Conservation (phyloP, 2,113 vertebrate species). For the Ondatra zibethicus region DNA sequence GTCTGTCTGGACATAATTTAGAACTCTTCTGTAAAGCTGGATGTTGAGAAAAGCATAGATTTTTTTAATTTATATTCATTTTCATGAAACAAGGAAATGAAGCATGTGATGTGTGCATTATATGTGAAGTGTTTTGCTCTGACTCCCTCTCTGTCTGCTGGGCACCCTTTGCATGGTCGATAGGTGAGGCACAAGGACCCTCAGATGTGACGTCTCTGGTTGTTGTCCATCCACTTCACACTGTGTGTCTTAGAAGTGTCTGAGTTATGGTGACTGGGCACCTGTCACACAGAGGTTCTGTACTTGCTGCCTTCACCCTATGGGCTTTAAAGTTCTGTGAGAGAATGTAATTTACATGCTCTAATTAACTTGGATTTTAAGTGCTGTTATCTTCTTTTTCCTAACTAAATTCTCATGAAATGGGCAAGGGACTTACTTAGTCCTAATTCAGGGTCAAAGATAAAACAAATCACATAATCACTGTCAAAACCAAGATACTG, state of each 20-base stretch:
- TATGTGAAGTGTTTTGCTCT: not conserved
- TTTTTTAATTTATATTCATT: not conserved
- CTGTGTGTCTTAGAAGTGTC: not conserved
- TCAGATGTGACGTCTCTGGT: not conserved
- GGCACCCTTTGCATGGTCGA: not conserved
- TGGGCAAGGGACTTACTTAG: constrained; percentile 15
- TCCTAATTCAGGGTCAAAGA: constrained; percentile 18
- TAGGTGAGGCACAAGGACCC: not conserved
- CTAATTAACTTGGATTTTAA: constrained; percentile 47
- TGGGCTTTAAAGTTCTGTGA: not conserved
- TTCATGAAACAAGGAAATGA: constrained; percentile 14
- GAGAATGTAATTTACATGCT: not conserved
- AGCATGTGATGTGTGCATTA: not conserved
- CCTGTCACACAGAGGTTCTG: accelerated
- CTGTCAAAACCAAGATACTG: not conserved
- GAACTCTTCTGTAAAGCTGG: not conserved
- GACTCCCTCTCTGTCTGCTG: not conserved
- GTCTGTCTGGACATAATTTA: not conserved
- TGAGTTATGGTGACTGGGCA: not conserved
- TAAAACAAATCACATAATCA: not conserved
- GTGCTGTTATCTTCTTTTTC: constrained; percentile 7
- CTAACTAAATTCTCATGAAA: constrained; percentile 33
- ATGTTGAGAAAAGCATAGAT: not conserved
- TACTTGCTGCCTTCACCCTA: not conserved
- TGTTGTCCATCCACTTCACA: not conserved